Percentiles rank a stretch among this genome's conserved stretches.
Conservation (phyloP, 2,113 vertebrate species). For the Ochotona curzoniae region DNA sequence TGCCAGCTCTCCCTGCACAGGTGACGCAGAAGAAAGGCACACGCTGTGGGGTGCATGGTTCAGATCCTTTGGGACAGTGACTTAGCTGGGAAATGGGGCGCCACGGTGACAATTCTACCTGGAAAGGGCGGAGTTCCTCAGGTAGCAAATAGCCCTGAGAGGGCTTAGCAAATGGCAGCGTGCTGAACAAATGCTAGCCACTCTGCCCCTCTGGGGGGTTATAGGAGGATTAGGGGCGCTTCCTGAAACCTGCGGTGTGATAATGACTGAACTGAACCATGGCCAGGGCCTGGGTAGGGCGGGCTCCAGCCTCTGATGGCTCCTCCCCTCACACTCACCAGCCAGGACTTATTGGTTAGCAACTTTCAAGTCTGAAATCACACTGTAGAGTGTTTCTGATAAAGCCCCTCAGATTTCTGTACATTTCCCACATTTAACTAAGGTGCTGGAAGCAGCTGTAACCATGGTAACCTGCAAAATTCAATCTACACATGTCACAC, state of each 20-base stretch:
- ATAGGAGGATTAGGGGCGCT: neutral
- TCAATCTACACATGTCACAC: accelerated
- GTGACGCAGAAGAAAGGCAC: neutral
- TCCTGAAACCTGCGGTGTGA: neutral
- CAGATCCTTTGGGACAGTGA: neutral
- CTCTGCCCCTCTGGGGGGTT: neutral
- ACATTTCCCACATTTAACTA: neutral
- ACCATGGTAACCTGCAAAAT: constrained; percentile 13
- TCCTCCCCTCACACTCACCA: neutral
- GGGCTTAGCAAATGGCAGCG: neutral
- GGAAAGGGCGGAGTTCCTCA: neutral
- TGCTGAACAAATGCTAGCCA: neutral
- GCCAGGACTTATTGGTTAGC: neutral
- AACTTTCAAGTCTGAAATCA: neutral
- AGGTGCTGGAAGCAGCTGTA: neutral
- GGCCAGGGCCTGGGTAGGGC: accelerated
- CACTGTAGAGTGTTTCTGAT: neutral
- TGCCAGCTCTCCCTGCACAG: neutral
- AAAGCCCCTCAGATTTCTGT: neutral
- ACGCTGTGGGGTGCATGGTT: neutral
- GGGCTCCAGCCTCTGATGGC: neutral
- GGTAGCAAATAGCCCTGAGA: neutral
- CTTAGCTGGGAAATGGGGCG: neutral
- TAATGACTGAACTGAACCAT: neutral
- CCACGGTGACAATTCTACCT: neutral